Evolutionary conservation across 2,797 vertebrate species (phyloP).

Genomic region (Anolis apletophallus): DNA sequence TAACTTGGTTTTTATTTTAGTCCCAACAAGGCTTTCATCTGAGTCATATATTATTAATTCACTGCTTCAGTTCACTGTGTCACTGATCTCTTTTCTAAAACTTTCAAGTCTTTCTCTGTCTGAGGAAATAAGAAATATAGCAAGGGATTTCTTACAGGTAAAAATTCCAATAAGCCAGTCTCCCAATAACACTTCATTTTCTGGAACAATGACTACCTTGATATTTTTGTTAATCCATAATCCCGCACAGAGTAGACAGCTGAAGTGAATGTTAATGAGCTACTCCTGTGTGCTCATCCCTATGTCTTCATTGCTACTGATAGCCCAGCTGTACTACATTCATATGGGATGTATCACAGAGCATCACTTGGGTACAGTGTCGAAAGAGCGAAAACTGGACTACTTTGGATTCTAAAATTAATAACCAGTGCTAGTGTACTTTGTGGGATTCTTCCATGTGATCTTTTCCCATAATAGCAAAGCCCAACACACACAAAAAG

Average conservation of each 20-base stretch:
- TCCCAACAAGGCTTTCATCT: background rate
- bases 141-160: background rate
- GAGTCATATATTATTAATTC: conserved; percentile 6
- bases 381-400: background rate
- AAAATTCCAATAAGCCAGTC: conserved; percentile 6
- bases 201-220: background rate
- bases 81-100: background rate
- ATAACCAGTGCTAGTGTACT: background rate
- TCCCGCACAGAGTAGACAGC: background rate
- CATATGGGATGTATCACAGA: conserved; percentile 15
- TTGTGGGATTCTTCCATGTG: background rate
- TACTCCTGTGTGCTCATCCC: conserved; percentile 6
- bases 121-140: background rate
- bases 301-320: conserved; percentile 38
- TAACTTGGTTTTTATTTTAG: background rate
- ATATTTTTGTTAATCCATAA: conserved; percentile 6
- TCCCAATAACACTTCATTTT: conserved; percentile 3
- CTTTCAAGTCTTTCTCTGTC: background rate
- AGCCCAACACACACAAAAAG: no score
- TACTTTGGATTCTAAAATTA: conserved; percentile 32
- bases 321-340: conserved; percentile 47
- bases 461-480: background rate
- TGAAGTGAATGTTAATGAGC: conserved; percentile 16
- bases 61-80: background rate
- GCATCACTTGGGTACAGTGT: conserved; percentile 8